Evolutionary conservation across 2,888 invertebrate genomes (phyloP).

Genomic region (Ophonus ardosiacus): DNA sequence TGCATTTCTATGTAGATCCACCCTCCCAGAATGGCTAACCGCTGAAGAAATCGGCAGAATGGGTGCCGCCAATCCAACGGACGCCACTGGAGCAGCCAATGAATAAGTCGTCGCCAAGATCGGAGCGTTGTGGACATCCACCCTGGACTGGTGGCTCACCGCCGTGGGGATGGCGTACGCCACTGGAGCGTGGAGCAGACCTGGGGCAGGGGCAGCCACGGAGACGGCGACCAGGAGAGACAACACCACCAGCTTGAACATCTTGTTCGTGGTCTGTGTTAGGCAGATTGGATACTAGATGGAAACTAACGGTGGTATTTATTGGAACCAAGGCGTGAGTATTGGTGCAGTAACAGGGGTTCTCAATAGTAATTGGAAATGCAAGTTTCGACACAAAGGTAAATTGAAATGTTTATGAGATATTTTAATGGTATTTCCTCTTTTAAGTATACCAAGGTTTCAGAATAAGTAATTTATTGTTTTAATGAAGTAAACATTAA

Average conservation of each 20-base stretch:
- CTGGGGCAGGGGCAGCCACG: constrained; percentile 69
- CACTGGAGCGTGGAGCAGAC: constrained; percentile 68
- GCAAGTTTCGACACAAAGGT: not conserved
- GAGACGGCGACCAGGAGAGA: constrained; percentile 49
- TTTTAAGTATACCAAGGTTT: constrained; percentile 1
- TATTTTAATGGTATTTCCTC: constrained; percentile 1
- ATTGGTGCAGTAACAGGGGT: constrained; percentile 7
- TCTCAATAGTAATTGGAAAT: constrained; percentile 26
- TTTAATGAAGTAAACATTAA: not conserved
- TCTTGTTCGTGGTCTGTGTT: constrained; percentile 60
- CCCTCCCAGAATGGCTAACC: constrained; percentile 65
- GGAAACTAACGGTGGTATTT: constrained; percentile 58
- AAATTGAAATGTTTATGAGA: constrained; percentile 1
- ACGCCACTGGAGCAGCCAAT: constrained; percentile 54
- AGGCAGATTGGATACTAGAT: constrained; percentile 4
- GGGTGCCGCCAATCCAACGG: constrained; percentile 2
- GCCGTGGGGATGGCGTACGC: constrained; percentile 69
- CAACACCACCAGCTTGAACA: constrained; percentile 64
- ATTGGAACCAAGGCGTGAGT: constrained; percentile 27
- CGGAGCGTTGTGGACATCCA: constrained; percentile 66
- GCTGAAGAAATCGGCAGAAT: constrained; percentile 68
- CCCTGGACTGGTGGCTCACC: constrained; percentile 65
- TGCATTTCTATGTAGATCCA: constrained; percentile 65
- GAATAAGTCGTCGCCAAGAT: constrained; percentile 52
- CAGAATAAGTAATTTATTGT: not conserved